These are phyloP conservation scores for Microtus montanus DNA, from an alignment of 2,113 vertebrate genomes.

Conservation along the genomic window DNA sequence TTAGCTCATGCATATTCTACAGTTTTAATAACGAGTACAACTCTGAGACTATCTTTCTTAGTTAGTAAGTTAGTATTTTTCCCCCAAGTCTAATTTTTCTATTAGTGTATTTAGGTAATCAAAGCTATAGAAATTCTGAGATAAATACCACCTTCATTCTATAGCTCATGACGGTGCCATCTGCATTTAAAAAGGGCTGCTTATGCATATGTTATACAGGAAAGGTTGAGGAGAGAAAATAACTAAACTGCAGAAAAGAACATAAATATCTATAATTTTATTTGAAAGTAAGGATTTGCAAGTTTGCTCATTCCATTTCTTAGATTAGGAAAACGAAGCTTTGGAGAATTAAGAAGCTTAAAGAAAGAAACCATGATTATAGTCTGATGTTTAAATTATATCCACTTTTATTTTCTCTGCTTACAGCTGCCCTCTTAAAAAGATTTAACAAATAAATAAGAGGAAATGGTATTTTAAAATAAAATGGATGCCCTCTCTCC, in stretches of 20 bases:
- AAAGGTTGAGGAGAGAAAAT: conserved; percentile 54
- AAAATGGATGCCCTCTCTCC: background rate
- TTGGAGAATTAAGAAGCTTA: conserved; percentile 17
- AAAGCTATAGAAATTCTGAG: conserved; percentile 73
- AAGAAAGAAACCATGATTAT: conserved; percentile 32
- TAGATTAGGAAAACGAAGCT: conserved; percentile 40
- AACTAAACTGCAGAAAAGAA: conserved; percentile 53
- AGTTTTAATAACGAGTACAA: conserved; percentile 30
- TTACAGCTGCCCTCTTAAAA: conserved; percentile 22
- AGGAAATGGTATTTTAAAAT: background rate
- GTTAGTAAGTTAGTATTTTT: conserved; percentile 43
- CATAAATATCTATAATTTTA: conserved; percentile 68
- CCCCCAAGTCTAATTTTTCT: conserved; percentile 72
- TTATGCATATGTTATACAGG: conserved; percentile 27
- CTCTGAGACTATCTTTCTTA: conserved; percentile 46
- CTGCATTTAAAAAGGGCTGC: conserved; percentile 70
- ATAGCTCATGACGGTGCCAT: conserved; percentile 63
- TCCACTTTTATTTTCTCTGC: conserved; percentile 6
- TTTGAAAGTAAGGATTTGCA: conserved; percentile 58
- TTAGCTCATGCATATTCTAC: conserved; percentile 44
- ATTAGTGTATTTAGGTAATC: conserved; percentile 76
- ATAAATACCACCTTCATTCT: conserved; percentile 77
- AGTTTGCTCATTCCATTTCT: conserved; percentile 49
- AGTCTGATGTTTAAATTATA: conserved; percentile 35
- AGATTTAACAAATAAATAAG: background rate